A percentile compares a stretch with the other conserved stretches of the same genome.
Conservation (phyloP, 1,140 invertebrate species). For the Drosophila tsacasi region DNA sequence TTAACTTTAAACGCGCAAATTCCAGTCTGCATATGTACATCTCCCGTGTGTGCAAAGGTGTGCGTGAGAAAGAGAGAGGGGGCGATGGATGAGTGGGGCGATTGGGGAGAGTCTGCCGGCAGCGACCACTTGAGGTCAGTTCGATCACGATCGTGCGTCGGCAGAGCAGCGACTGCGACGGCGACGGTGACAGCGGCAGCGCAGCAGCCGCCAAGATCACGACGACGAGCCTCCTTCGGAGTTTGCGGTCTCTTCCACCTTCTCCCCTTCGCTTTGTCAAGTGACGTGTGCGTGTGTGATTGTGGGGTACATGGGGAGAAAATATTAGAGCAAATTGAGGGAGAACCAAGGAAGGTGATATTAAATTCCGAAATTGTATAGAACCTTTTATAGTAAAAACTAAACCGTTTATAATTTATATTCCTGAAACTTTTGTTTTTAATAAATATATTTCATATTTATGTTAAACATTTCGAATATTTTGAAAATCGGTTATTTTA, state of each 20-base stretch:
- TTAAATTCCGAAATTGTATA: neutral
- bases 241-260: slow-evolving; percentile 33
- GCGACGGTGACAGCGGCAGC: slow-evolving; percentile 1
- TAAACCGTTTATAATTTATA: no score
- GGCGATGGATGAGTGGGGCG: slow-evolving; percentile 9
- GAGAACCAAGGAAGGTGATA: neutral
- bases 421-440: no score
- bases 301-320: slow-evolving; percentile 37
- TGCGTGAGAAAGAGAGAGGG: slow-evolving; percentile 11
- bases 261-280: slow-evolving; percentile 47
- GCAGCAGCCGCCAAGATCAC: slow-evolving; percentile 46
- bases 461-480: neutral
- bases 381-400: neutral
- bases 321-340: neutral
- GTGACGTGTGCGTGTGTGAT: slow-evolving; percentile 34
- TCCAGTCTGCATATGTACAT: slow-evolving; percentile 57
- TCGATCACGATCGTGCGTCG: slow-evolving; percentile 71
- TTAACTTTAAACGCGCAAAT: slow-evolving; percentile 79
- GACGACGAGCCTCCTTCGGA: slow-evolving; percentile 73
- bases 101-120: slow-evolving; percentile 19
- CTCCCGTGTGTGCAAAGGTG: slow-evolving; percentile 10
- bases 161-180: slow-evolving; percentile 36
- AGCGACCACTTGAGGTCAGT: slow-evolving; percentile 74
- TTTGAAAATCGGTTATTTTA: neutral
- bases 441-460: neutral